phyloP scores from a whole-genome alignment of 2,888 invertebrate genomes.

The Epirrhoe alternata region DNA sequence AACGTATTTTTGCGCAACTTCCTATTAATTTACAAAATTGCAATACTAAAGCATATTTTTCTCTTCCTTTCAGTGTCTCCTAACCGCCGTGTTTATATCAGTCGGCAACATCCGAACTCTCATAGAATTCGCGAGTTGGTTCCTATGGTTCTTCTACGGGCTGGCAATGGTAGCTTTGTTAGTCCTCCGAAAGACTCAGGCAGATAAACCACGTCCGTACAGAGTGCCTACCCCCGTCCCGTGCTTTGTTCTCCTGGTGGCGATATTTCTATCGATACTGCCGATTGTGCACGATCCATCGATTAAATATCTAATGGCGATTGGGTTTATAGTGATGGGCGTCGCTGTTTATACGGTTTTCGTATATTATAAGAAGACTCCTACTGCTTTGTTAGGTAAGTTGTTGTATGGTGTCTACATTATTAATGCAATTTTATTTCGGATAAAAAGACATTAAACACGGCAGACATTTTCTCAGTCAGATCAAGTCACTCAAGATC shows the following conservation, averaged over 20 bases:
- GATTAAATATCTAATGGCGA: conserved; percentile 90
- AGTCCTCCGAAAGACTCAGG: conserved; percentile 89
- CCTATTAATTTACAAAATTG: conserved; percentile 75
- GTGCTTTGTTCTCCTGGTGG: conserved; percentile 88
- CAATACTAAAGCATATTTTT: conserved; percentile 18
- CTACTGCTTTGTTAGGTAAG: conserved; percentile 87
- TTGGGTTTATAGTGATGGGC: conserved; percentile 89
- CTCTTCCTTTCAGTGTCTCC: conserved; percentile 83
- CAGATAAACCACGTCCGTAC: conserved; percentile 89
- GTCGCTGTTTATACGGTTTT: conserved; percentile 89
- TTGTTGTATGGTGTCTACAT: neutral
- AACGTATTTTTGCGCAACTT: too few relatives aligned
- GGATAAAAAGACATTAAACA: too few relatives aligned
- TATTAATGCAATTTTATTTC: too few relatives aligned
- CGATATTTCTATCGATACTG: conserved; percentile 89
- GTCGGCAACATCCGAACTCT: conserved; percentile 90
- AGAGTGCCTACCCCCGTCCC: conserved; percentile 90
- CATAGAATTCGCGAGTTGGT: conserved; percentile 94
- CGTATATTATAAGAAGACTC: conserved; percentile 88
- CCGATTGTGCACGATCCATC: conserved; percentile 92
- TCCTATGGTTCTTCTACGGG: conserved; percentile 95
- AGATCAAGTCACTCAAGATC: too few relatives aligned
- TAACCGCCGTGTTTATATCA: conserved; percentile 89
- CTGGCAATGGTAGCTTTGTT: conserved; percentile 92
- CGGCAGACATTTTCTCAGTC: too few relatives aligned